A percentile compares a stretch with the other conserved stretches of the same genome.
phyloP scores from a whole-genome alignment of 1,140 invertebrate species.

The Brachionus rubens region DNA sequence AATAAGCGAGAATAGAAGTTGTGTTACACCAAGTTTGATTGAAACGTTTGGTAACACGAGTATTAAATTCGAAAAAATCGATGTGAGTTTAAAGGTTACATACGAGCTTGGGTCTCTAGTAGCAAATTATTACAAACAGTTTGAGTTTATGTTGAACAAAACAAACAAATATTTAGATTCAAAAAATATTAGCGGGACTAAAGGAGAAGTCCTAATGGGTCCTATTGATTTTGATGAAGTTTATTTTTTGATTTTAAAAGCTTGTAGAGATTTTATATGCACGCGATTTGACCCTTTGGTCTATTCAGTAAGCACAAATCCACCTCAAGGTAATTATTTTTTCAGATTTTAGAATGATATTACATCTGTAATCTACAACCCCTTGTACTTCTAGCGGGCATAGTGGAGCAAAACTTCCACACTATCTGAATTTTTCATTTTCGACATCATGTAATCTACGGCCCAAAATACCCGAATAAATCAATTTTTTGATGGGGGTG shows the following conservation, averaged over 20 bases:
- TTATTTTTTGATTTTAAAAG: background rate
- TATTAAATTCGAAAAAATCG: background rate
- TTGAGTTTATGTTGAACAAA: background rate
- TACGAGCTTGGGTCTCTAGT: background rate
- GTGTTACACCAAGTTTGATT: background rate
- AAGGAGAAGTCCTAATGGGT: background rate
- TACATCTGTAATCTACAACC: no score
- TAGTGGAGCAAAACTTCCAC: no score
- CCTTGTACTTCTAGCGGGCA: no score
- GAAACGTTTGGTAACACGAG: background rate
- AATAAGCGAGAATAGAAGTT: background rate
- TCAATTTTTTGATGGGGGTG: no score
- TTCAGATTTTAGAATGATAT: background rate
- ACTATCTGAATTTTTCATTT: no score
- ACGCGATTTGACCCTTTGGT: background rate
- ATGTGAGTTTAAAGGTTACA: background rate
- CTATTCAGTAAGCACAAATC: background rate
- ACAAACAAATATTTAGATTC: background rate
- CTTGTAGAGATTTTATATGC: background rate
- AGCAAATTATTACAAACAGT: background rate
- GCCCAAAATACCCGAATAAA: no score
- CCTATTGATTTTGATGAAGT: background rate
- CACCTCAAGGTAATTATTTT: slow-evolving; percentile 24
- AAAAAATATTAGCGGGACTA: background rate
- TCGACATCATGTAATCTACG: no score